phyloP scores from a whole-genome alignment of 2,888 invertebrate genomes.

The Incurvaria masculella region DNA sequence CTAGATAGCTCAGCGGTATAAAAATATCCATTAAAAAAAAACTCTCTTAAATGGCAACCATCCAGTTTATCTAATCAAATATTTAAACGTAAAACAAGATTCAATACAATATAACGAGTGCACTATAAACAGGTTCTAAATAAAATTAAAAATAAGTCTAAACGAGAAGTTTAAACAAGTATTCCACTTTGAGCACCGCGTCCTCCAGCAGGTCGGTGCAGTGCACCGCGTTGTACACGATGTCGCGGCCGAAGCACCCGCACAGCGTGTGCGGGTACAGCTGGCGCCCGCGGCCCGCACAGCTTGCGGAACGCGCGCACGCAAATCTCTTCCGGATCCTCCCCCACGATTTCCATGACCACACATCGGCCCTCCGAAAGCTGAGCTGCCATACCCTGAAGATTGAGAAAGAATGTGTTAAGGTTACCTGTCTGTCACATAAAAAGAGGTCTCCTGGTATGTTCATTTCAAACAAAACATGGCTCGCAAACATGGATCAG shows the following conservation, averaged over 20 bases:
- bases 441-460: too few species aligned
- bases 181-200: slow-evolving; percentile 73
- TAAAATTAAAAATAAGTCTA: slow-evolving; percentile 8
- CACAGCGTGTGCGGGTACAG: slow-evolving; percentile 78
- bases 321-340: slow-evolving; percentile 46
- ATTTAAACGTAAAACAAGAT: too few species aligned
- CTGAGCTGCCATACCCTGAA: slow-evolving; percentile 75
- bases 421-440: too few species aligned
- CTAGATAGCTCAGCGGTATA: too few species aligned
- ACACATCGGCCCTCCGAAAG: slow-evolving; percentile 82
- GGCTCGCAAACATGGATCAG: too few species aligned
- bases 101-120: too few species aligned
- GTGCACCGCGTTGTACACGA: slow-evolving; percentile 83
- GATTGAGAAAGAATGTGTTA: too few species aligned
- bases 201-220: slow-evolving; percentile 92
- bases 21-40: too few species aligned
- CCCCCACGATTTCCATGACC: slow-evolving; percentile 73
- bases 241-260: slow-evolving; percentile 77
- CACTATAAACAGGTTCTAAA: too few species aligned
- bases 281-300: slow-evolving; percentile 78
- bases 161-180: slow-evolving; percentile 63
- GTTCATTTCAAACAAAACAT: too few species aligned
- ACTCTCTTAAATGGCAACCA: too few species aligned
- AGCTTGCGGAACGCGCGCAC: slow-evolving; percentile 74
- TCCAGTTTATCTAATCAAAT: too few species aligned